These are phyloP conservation scores for Poecilobothrus nobilitatus DNA, from an alignment of 2,888 invertebrate species.

Conservation along the genomic window DNA sequence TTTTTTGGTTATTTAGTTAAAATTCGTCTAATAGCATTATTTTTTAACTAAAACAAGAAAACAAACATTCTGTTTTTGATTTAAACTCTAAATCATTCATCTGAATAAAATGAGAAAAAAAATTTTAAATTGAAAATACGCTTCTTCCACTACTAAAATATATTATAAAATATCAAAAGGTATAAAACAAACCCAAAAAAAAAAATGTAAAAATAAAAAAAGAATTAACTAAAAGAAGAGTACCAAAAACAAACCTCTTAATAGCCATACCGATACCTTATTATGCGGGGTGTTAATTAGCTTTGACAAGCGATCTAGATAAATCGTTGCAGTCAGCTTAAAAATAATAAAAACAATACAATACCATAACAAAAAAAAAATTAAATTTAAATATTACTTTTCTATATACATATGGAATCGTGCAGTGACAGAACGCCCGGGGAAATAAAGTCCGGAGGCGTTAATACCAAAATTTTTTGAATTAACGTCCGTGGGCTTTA, in stretches of 20 bases:
- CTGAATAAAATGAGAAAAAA: not conserved
- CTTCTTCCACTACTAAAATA: not conserved
- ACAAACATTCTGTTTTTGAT: not conserved
- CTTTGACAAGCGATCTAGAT: constrained; percentile 12
- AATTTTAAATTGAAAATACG: no score
- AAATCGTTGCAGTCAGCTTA: constrained; percentile 6
- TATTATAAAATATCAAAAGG: not conserved
- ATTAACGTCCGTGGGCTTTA: no score
- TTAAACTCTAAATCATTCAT: not conserved
- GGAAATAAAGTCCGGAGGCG: no score
- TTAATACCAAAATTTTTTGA: no score
- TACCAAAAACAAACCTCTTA: not conserved
- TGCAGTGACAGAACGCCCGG: no score
- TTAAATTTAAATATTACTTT: no score
- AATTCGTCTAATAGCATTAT: not conserved
- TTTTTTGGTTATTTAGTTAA: not conserved
- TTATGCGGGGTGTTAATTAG: constrained; percentile 7
- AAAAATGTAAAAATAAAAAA: not conserved
- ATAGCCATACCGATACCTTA: not conserved
- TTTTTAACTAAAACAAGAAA: not conserved
- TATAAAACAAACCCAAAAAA: not conserved
- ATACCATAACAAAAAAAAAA: not conserved
- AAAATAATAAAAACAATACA: not conserved
- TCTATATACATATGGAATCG: no score
- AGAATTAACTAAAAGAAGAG: not conserved